A percentile compares a stretch with the other conserved stretches of the same genome.
Evolutionary conservation across 2,888 invertebrate species (phyloP).

Genomic region (Steinernema scapterisci): DNA sequence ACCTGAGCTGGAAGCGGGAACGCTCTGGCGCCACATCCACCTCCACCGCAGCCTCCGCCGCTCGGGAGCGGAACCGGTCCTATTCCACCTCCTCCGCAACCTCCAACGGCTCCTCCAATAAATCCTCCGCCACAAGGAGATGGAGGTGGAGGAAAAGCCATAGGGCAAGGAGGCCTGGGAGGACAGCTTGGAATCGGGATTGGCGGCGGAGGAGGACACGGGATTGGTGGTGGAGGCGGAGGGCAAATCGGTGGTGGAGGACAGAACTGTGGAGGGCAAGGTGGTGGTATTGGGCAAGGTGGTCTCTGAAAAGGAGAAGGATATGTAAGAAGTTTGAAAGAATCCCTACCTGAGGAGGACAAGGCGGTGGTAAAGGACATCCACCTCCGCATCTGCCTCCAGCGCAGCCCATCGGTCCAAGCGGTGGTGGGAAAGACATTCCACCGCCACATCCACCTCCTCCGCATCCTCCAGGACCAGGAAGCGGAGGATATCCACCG

Average conservation of each 20-base stretch:
- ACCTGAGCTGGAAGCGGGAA: conserved; percentile 48
- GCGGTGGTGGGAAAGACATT: background rate
- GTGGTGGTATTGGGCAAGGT: no score
- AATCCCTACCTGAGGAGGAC: conserved; percentile 5
- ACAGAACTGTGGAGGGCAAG: conserved; percentile 19
- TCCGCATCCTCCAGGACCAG: background rate
- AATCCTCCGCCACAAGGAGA: conserved; percentile 13
- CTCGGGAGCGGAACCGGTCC: background rate
- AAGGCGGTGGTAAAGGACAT: conserved; percentile 7
- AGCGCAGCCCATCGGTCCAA: background rate
- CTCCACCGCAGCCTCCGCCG: conserved; percentile 32
- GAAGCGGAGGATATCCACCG: background rate
- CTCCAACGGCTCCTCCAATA: conserved; percentile 36
- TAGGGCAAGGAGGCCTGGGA: conserved; percentile 54
- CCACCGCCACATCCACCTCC: background rate
- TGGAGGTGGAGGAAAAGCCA: background rate
- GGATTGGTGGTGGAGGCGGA: conserved; percentile 41
- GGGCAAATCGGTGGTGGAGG: conserved; percentile 41
- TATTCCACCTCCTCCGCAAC: conserved; percentile 31
- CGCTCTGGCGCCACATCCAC: background rate
- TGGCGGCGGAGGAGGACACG: conserved; percentile 42
- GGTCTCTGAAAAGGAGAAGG: no score
- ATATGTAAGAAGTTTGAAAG: no score
- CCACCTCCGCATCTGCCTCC: no score
- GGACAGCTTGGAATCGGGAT: conserved; percentile 51